Conservation (phyloP, 2,797 vertebrate genomes). For the Bucorvus abyssinicus region DNA sequence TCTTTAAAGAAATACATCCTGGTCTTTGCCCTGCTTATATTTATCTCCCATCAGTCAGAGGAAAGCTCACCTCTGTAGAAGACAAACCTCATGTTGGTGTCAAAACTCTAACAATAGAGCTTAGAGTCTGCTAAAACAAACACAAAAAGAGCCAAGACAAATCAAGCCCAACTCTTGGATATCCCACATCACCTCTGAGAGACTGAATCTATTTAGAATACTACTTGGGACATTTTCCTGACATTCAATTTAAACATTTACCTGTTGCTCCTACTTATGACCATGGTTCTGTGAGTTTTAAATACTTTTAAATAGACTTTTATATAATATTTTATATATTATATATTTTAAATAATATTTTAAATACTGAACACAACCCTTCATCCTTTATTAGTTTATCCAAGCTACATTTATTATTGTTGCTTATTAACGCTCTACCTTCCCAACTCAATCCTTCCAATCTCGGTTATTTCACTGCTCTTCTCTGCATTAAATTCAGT, state of each 20-base stretch:
- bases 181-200: neutral
- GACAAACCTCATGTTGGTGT: neutral
- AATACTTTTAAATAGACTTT: no score
- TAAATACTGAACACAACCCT: neutral
- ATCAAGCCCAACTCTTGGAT: neutral
- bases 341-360: no score
- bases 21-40: neutral
- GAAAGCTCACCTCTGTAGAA: neutral
- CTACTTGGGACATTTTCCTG: neutral
- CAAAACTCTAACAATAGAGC: neutral
- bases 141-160: neutral
- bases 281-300: neutral
- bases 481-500: neutral
- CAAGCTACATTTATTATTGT: neutral
- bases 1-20: neutral
- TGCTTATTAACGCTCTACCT: neutral
- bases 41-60: neutral
- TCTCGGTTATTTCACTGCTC: neutral
- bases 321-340: no score
- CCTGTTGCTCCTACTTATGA: neutral
- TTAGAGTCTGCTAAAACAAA: neutral
- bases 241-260: neutral
- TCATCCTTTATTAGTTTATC: neutral
- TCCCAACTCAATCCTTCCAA: neutral
- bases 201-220: neutral